Conservation (phyloP, 2,797 vertebrate genomes). For the Lepilemur septentrionalis region DNA sequence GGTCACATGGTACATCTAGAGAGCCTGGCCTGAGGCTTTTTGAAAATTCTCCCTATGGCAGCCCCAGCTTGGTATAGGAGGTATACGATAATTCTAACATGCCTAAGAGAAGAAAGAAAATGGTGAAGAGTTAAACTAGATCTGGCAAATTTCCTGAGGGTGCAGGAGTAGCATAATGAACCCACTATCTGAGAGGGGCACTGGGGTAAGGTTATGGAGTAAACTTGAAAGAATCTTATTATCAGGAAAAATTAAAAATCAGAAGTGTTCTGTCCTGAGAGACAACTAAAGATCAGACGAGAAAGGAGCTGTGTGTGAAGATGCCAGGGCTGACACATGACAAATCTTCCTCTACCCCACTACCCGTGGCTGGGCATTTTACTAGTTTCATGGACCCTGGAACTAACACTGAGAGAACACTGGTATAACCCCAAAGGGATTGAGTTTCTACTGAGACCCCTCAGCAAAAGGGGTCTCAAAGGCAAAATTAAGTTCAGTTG, state of each 20-base stretch:
- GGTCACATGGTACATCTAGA: background rate
- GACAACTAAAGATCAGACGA: background rate
- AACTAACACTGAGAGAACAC: slow-evolving; percentile 1
- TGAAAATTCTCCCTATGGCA: background rate
- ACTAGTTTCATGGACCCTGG: background rate
- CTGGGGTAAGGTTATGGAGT: background rate
- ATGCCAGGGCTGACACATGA: background rate
- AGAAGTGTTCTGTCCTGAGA: background rate
- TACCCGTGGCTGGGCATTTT: background rate
- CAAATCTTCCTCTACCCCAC: background rate
- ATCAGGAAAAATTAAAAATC: slow-evolving; percentile 21
- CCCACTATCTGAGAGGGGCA: background rate
- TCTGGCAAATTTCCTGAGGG: background rate
- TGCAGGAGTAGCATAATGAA: background rate
- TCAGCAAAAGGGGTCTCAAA: background rate
- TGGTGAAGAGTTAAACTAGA: background rate
- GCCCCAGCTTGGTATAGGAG: background rate
- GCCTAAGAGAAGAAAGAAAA: background rate
- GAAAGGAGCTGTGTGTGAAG: background rate
- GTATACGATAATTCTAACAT: background rate
- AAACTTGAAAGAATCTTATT: background rate
- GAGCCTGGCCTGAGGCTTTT: background rate
- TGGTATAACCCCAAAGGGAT: background rate
- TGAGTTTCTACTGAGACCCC: background rate
- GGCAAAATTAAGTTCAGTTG: slow-evolving; percentile 24